Percentiles rank a stretch among this genome's conserved stretches.
Conservation (phyloP, 2,113 vertebrate species). For the Anguilla rostrata region DNA sequence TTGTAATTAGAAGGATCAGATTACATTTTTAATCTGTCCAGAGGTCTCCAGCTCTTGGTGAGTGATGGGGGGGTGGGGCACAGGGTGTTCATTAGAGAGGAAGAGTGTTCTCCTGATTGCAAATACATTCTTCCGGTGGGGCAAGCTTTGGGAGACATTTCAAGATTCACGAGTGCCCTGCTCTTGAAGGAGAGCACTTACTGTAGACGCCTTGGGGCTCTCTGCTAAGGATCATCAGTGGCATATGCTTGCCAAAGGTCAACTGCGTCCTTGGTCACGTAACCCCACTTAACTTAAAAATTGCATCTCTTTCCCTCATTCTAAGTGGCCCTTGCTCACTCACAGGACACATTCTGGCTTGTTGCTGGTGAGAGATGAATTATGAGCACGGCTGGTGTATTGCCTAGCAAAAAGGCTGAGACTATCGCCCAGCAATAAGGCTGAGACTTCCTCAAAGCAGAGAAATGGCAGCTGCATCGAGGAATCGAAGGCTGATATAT, state of each 20-base stretch:
- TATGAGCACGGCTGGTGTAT: not conserved
- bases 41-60: not conserved
- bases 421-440: constrained; percentile 8
- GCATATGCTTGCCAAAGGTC: not conserved
- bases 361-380: constrained; percentile 13
- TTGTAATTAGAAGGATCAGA: not conserved
- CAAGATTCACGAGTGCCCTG: not conserved
- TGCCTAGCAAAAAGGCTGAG: constrained; percentile 27
- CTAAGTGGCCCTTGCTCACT: not conserved
- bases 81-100: not conserved
- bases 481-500: not conserved
- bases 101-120: not conserved
- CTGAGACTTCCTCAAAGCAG: constrained; percentile 40
- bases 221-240: constrained; percentile 4
- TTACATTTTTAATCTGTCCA: constrained; percentile 2
- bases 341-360: not conserved
- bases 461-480: not conserved
- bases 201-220: not conserved
- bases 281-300: constrained; percentile 3
- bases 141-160: not conserved
- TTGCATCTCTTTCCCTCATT: not conserved
- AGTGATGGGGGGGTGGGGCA: not conserved
- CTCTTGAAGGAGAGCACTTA: constrained; percentile 8
- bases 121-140: not conserved
- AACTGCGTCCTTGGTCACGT: not conserved